phyloP scores from a whole-genome alignment of 2,113 vertebrate species.

The Grantiella picta region DNA sequence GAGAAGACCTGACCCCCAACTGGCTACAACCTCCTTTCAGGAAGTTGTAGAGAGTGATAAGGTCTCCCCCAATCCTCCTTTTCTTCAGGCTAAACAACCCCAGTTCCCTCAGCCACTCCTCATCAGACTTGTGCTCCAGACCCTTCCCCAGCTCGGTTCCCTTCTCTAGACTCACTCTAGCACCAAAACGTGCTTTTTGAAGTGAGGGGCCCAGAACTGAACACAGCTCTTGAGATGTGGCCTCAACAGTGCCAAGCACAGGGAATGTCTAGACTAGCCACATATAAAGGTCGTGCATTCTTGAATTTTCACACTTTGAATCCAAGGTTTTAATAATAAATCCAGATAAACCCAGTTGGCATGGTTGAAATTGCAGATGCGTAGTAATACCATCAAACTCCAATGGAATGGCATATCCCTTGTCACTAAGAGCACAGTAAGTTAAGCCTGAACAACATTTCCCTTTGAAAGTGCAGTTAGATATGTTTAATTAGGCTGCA shows the following conservation, averaged over 20 bases:
- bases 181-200: not conserved
- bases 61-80: not conserved
- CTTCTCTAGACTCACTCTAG: not conserved
- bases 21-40: not conserved
- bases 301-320: not conserved
- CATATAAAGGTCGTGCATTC: fast-evolving
- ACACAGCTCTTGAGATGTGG: not conserved
- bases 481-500: not conserved
- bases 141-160: not conserved
- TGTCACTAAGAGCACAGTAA: not conserved
- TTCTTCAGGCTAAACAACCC: not conserved
- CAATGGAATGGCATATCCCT: not conserved
- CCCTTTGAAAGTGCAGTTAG: not conserved
- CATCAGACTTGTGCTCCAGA: not conserved
- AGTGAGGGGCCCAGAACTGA: not conserved
- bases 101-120: not conserved
- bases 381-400: not conserved
- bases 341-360: not conserved
- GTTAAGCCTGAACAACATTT: not conserved
- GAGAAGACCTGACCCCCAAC: not conserved
- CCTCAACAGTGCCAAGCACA: not conserved
- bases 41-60: not conserved
- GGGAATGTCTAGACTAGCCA: not conserved
- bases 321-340: not conserved
- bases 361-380: not conserved